A percentile compares a stretch with the other conserved stretches of the same genome.
phyloP scores from a whole-genome alignment of 2,888 invertebrate genomes.

The Trisateles emortualis region DNA sequence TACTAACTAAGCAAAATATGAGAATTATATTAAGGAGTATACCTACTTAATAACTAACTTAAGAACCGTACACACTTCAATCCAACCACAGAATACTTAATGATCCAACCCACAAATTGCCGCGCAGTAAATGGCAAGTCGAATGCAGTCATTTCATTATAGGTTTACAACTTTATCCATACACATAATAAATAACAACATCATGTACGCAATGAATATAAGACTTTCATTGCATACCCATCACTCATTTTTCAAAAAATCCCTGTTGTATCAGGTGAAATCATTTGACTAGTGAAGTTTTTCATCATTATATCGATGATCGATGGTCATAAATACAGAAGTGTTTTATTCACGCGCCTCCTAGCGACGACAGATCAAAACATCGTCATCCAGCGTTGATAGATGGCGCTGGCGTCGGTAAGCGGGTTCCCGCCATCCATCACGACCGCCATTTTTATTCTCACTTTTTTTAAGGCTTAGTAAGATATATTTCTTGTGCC shows the following conservation, averaged over 20 bases:
- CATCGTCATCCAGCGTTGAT: constrained; percentile 40
- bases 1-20: too few relatives aligned
- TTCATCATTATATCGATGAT: constrained; percentile 6
- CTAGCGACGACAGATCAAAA: constrained; percentile 24
- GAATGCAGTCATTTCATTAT: too few relatives aligned
- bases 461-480: constrained; percentile 15
- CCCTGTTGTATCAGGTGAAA: constrained; percentile 3
- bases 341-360: constrained; percentile 14
- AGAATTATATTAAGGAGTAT: too few relatives aligned
- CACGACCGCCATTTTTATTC: constrained; percentile 20
- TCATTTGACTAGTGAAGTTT: not conserved
- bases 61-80: too few relatives aligned
- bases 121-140: too few relatives aligned
- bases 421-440: constrained; percentile 24
- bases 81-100: too few relatives aligned
- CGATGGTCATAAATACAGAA: constrained; percentile 4
- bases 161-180: too few relatives aligned
- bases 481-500: constrained; percentile 13
- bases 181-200: too few relatives aligned
- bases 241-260: not conserved
- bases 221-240: too few relatives aligned
- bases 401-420: constrained; percentile 23
- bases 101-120: too few relatives aligned
- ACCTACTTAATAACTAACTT: too few relatives aligned
- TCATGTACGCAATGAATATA: too few relatives aligned